Conservation (phyloP, 2,797 vertebrate species). For the Intellagama lesueurii region DNA sequence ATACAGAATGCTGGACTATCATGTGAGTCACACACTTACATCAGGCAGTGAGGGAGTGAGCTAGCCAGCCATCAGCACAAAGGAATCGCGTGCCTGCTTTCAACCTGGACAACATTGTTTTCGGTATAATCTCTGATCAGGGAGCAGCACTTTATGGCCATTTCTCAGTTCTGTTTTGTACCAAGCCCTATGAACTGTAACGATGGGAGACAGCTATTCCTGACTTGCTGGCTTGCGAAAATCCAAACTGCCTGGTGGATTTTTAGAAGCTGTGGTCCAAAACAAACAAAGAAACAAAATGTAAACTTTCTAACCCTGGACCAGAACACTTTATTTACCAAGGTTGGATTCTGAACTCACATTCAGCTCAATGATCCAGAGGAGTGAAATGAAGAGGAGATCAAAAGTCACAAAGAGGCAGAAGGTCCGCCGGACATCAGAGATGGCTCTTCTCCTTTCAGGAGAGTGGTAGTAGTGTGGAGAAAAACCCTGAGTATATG, state of each 20-base stretch:
- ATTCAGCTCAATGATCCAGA: slow-evolving; percentile 98
- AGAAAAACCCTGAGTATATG: slow-evolving; percentile 83
- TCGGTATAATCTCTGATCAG: neutral
- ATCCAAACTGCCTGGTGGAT: too few relatives aligned
- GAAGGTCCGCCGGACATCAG: slow-evolving; percentile 95
- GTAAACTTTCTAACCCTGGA: too few relatives aligned
- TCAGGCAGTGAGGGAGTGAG: too few relatives aligned
- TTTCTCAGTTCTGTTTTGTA: too few relatives aligned
- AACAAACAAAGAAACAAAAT: too few relatives aligned
- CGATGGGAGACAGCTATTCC: neutral
- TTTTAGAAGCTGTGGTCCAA: too few relatives aligned
- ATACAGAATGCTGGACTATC: too few relatives aligned
- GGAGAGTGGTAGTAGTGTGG: slow-evolving; percentile 67
- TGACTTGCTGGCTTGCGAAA: neutral
- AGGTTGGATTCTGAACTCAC: slow-evolving; percentile 77
- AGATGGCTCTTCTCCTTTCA: slow-evolving; percentile 84
- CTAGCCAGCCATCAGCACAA: neutral
- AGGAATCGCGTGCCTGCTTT: neutral
- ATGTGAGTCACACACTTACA: neutral
- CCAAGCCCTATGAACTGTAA: neutral
- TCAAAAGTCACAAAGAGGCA: slow-evolving; percentile 98
- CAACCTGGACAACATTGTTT: neutral
- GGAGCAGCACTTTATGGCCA: neutral
- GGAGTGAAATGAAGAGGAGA: slow-evolving; percentile 92
- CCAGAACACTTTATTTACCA: neutral